Conservation (phyloP, 1,140 invertebrate genomes). For the Drosophila nigrodunni region DNA sequence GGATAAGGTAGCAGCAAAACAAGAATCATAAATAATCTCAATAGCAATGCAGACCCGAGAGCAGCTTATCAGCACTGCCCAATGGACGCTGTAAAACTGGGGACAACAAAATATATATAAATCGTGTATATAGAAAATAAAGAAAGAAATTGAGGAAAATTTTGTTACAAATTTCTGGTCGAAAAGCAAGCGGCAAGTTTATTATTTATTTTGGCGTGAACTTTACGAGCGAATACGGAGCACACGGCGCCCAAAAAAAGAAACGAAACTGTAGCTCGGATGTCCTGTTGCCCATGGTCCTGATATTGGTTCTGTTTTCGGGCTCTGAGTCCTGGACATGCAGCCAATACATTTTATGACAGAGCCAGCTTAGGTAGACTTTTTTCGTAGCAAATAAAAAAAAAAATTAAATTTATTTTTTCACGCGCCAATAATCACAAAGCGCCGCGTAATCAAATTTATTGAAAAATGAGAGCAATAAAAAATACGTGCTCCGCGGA, state of each 20-base stretch:
- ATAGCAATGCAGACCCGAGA: slow-evolving; percentile 28
- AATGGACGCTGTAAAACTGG: slow-evolving; percentile 49
- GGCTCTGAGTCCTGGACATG: background rate
- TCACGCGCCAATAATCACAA: slow-evolving; percentile 82
- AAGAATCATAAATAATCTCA: slow-evolving; percentile 74
- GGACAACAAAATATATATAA: slow-evolving; percentile 18
- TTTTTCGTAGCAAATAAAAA: slow-evolving; percentile 17
- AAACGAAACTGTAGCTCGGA: background rate
- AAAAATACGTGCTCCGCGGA: slow-evolving; percentile 57
- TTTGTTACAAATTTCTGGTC: slow-evolving; percentile 54
- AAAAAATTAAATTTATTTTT: slow-evolving; percentile 79
- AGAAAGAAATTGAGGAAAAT: slow-evolving; percentile 44
- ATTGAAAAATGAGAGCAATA: slow-evolving; percentile 81
- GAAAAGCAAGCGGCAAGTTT: slow-evolving; percentile 62
- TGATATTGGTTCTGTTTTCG: background rate
- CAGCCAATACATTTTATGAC: slow-evolving; percentile 73
- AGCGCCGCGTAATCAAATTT: slow-evolving; percentile 82
- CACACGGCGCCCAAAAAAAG: slow-evolving; percentile 18
- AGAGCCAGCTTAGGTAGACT: slow-evolving; percentile 59
- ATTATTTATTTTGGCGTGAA: slow-evolving; percentile 81
- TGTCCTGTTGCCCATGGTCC: slow-evolving; percentile 8
- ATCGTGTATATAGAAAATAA: background rate
- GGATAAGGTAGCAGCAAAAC: slow-evolving; percentile 38
- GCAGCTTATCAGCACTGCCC: slow-evolving; percentile 63
- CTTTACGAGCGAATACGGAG: slow-evolving; percentile 64